Conservation (phyloP, 2,888 invertebrate genomes). For the Apomyelois bistriatella region DNA sequence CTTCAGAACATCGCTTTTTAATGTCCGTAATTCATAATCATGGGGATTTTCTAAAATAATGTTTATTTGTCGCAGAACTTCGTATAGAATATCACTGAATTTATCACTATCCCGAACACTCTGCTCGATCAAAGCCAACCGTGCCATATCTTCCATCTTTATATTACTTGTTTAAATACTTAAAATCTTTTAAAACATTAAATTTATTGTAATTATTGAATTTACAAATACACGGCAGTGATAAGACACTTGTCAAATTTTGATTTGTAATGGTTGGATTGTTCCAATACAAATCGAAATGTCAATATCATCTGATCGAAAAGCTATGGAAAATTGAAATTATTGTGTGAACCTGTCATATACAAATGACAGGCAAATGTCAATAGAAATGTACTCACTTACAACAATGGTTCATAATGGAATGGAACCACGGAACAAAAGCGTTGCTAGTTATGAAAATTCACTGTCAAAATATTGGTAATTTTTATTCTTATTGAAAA, state of each 20-base stretch:
- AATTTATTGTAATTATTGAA: not conserved
- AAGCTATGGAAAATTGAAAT: too few species aligned
- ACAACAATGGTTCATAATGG: too few species aligned
- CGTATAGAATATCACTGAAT: conserved; percentile 52
- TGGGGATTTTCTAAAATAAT: conserved; percentile 64
- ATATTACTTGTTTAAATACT: not conserved
- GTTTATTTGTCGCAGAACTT: conserved; percentile 50
- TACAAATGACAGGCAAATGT: too few species aligned
- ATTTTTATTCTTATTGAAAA: too few species aligned
- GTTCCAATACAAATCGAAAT: not conserved
- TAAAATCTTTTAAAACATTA: not conserved
- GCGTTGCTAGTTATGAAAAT: too few species aligned
- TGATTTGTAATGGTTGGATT: conserved; percentile 46
- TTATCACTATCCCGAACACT: conserved; percentile 44
- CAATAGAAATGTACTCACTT: too few species aligned
- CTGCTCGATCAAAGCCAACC: conserved; percentile 67
- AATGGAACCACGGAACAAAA: too few species aligned
- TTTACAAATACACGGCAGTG: not conserved
- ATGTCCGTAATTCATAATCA: conserved; percentile 47
- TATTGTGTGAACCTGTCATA: too few species aligned
- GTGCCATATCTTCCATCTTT: conserved; percentile 70
- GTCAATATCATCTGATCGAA: not conserved
- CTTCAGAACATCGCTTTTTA: conserved; percentile 46
- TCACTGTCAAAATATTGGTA: too few species aligned
- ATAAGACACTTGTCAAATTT: conserved; percentile 57